Evolutionary conservation across 2,113 vertebrate genomes (phyloP).

Genomic region (Dasypus novemcinctus): DNA sequence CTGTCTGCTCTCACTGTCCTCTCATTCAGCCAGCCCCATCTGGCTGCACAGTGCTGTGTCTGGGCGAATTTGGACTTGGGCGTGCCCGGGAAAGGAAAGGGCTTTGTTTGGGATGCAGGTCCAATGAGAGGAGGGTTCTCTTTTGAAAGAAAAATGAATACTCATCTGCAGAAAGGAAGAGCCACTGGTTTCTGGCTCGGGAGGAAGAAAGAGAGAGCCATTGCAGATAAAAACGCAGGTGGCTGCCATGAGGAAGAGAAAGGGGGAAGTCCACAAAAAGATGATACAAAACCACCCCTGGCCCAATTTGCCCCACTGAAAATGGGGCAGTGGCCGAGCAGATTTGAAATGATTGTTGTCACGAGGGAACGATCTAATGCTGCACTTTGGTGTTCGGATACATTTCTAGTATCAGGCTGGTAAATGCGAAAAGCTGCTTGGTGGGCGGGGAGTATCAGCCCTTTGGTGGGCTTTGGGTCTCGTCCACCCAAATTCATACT

Average conservation of each 20-base stretch:
- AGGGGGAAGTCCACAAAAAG: not conserved
- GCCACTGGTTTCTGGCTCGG: accelerated
- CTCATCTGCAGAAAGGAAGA: not conserved
- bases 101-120: not conserved
- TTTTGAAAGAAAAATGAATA: not conserved
- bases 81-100: not conserved
- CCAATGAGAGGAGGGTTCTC: not conserved
- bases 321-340: not conserved
- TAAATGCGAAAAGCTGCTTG: accelerated
- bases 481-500: accelerated
- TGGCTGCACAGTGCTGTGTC: no score
- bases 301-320: not conserved
- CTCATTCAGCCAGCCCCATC: no score
- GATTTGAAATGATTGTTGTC: not conserved
- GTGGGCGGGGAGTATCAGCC: no score
- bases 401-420: not conserved
- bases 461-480: not conserved
- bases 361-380: accelerated
- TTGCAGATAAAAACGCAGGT: not conserved
- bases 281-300: not conserved
- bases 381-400: no score
- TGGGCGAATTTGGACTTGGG: no score
- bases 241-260: not conserved
- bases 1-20: no score
- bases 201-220: no score